A percentile compares a stretch with the other conserved stretches of the same genome.
Evolutionary conservation across 2,113 vertebrate genomes (phyloP).

Genomic region (Myodes glareolus): DNA sequence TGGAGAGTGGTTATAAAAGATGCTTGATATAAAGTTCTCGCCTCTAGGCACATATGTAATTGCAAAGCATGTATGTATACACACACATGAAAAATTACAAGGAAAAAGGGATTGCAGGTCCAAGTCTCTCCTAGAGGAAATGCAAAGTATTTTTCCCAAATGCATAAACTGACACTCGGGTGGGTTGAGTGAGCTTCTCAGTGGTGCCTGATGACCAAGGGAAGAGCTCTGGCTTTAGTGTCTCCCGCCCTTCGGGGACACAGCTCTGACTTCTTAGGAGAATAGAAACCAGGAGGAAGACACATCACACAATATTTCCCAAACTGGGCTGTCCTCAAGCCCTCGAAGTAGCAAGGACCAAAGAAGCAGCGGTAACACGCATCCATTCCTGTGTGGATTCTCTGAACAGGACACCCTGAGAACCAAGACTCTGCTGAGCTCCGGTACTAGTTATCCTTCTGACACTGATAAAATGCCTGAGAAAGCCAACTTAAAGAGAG

Average conservation of each 20-base stretch:
- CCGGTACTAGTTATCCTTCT: neutral
- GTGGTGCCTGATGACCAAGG: neutral
- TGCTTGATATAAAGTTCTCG: too few species aligned
- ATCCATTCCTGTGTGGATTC: neutral
- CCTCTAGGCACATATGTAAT: too few species aligned
- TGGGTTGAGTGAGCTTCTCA: neutral
- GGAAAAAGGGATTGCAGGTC: neutral
- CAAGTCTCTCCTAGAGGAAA: neutral
- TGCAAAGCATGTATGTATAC: too few species aligned
- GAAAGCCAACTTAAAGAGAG: neutral
- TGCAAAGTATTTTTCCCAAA: neutral
- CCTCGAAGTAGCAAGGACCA: neutral
- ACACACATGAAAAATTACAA: neutral
- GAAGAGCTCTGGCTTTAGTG: neutral
- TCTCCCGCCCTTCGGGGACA: neutral
- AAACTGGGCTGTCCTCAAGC: neutral
- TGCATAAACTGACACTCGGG: constrained; percentile 5
- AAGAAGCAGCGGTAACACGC: neutral
- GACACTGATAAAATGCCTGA: neutral
- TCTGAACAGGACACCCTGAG: neutral
- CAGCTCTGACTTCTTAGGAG: neutral
- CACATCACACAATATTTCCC: neutral
- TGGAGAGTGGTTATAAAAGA: neutral
- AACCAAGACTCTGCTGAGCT: neutral
- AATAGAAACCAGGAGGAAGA: neutral